Evolutionary conservation across 2,797 vertebrate genomes (phyloP).

Genomic region (Sebastes steindachneri): DNA sequence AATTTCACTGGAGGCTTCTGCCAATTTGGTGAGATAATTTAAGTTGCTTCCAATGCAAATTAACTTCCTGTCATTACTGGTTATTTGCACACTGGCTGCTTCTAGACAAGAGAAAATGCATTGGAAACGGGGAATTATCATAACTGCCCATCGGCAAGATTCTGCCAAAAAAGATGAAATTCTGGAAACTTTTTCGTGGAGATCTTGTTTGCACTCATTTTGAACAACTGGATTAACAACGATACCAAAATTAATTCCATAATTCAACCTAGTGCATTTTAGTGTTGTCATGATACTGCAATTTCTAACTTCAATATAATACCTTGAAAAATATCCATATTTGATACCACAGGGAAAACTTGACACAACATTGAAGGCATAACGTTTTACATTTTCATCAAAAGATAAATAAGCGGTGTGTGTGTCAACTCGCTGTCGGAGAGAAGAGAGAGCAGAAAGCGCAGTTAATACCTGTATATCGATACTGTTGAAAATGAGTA

Average conservation of each 20-base stretch:
- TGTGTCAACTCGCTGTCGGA: too few relatives aligned
- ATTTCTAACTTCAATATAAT: too few relatives aligned
- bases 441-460: too few relatives aligned
- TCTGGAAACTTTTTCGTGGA: neutral
- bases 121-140: neutral
- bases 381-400: too few relatives aligned
- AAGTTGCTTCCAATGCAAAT: neutral
- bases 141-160: neutral
- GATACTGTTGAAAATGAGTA: too few relatives aligned
- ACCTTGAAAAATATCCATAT: too few relatives aligned
- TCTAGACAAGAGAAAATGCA: neutral
- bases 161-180: neutral
- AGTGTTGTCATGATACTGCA: too few relatives aligned
- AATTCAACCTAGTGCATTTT: neutral
- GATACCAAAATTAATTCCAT: neutral
- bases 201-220: neutral
- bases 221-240: neutral
- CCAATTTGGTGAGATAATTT: constrained; percentile 1
- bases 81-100: neutral
- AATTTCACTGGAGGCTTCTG: neutral
- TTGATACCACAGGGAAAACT: too few relatives aligned
- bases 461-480: too few relatives aligned
- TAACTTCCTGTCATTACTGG: neutral
- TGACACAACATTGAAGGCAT: too few relatives aligned
- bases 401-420: too few relatives aligned